Evolutionary conservation across 2,113 vertebrate species (phyloP).

Genomic region (Lycaon pictus): DNA sequence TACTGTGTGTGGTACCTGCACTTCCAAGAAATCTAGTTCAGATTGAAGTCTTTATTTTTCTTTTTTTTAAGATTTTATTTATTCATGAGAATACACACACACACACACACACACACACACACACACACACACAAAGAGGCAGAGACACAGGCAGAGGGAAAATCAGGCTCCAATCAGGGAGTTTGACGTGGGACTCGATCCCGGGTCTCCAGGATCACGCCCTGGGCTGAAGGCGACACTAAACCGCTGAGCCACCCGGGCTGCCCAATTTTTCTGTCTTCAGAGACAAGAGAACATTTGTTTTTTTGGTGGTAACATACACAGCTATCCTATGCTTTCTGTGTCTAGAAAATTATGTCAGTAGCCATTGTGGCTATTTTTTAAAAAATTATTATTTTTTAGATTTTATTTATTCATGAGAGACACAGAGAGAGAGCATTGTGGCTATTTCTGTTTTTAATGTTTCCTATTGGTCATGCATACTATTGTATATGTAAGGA

Average conservation of each 20-base stretch:
- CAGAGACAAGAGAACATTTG: neutral
- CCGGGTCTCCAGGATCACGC: no score
- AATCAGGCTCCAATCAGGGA: no score
- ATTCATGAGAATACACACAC: no score
- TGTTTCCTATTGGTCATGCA: neutral
- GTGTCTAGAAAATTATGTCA: neutral
- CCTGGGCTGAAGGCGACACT: no score
- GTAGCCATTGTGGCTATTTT: neutral
- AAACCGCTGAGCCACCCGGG: no score
- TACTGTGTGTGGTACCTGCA: neutral
- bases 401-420: no score
- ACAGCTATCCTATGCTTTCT: neutral
- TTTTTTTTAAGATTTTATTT: neutral
- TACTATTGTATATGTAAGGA: neutral
- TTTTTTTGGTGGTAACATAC: neutral
- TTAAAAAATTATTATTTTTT: no score
- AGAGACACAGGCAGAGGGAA: no score
- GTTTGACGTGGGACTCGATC: no score
- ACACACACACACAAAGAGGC: no score
- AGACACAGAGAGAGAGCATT: neutral
- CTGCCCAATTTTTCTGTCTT: neutral
- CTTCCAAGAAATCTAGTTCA: neutral
- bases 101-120: no score
- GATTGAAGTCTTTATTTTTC: conserved; percentile 19
- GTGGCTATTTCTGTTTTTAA: neutral